These are phyloP conservation scores for Anseranas semipalmata DNA, from an alignment of 2,113 vertebrate genomes.

Conservation along the genomic window DNA sequence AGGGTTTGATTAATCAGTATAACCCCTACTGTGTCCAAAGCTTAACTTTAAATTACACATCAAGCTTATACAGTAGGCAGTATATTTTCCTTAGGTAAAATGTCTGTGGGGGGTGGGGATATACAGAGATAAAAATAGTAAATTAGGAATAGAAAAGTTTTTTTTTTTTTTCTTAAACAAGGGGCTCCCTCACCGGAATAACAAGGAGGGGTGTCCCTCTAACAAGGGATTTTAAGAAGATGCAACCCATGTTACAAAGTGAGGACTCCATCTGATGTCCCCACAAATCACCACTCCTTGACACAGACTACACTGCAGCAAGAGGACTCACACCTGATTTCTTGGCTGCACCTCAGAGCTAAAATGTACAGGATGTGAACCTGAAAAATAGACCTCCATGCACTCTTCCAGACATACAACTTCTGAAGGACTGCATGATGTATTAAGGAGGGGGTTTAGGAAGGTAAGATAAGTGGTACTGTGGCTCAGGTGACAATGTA, in stretches of 20 bases:
- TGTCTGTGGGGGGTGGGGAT: not conserved
- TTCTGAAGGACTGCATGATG: not conserved
- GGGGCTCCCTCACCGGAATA: not conserved
- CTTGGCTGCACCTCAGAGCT: not conserved
- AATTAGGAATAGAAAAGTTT: slow-evolving; percentile 3
- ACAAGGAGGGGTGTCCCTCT: not conserved
- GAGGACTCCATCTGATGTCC: not conserved
- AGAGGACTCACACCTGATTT: not conserved
- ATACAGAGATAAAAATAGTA: not conserved
- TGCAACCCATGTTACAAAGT: not conserved
- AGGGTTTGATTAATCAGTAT: slow-evolving; percentile 48
- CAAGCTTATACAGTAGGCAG: not conserved
- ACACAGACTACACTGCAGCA: not conserved
- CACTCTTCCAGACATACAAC: not conserved
- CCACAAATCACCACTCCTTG: not conserved
- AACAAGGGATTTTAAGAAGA: not conserved
- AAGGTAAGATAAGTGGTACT: not conserved
- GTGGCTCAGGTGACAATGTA: not conserved
- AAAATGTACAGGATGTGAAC: not conserved
- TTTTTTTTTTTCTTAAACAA: not conserved
- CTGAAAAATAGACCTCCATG: not conserved
- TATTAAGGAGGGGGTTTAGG: not conserved
- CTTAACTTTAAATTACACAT: slow-evolving; percentile 39
- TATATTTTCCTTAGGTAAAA: slow-evolving; percentile 23
- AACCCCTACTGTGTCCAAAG: slow-evolving; percentile 12